phyloP scores from a whole-genome alignment of 2,113 vertebrate genomes.

The Paradoxurus hermaphroditus region DNA sequence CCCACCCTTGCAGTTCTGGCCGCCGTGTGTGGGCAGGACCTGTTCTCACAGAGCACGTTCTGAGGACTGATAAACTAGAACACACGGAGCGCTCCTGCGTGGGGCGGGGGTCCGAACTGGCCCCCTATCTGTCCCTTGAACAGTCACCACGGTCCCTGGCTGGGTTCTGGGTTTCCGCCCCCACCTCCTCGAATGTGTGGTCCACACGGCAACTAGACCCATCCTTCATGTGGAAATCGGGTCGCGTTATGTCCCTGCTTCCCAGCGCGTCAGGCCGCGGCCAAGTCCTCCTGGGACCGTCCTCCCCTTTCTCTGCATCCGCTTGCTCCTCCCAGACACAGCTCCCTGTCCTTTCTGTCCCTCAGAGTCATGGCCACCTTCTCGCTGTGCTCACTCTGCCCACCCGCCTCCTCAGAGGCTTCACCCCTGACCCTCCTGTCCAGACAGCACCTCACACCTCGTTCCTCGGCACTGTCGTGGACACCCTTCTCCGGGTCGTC shows the following conservation, averaged over 20 bases:
- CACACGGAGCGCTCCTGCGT: neutral
- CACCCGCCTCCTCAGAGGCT: neutral
- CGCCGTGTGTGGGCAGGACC: neutral
- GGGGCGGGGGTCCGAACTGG: neutral
- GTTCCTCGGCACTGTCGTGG: neutral
- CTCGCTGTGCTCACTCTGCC: neutral
- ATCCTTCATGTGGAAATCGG: neutral
- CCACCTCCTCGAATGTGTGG: neutral
- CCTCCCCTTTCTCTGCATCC: neutral
- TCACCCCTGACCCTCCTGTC: neutral
- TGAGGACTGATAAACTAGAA: neutral
- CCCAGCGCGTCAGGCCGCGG: neutral
- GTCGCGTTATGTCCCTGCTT: neutral
- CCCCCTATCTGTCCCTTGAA: neutral
- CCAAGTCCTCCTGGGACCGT: too few species aligned
- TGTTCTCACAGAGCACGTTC: neutral
- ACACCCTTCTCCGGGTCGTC: neutral
- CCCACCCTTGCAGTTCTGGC: neutral
- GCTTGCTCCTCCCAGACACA: neutral
- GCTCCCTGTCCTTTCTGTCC: too few species aligned
- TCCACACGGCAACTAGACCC: neutral
- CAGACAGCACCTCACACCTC: neutral
- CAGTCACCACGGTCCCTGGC: rapidly evolving
- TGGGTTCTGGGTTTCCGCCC: too few species aligned
- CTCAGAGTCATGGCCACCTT: neutral